Evolutionary conservation across 64 coral and sea anemone species (phyloP).

Genomic region (Cladopsammia gracilis): DNA sequence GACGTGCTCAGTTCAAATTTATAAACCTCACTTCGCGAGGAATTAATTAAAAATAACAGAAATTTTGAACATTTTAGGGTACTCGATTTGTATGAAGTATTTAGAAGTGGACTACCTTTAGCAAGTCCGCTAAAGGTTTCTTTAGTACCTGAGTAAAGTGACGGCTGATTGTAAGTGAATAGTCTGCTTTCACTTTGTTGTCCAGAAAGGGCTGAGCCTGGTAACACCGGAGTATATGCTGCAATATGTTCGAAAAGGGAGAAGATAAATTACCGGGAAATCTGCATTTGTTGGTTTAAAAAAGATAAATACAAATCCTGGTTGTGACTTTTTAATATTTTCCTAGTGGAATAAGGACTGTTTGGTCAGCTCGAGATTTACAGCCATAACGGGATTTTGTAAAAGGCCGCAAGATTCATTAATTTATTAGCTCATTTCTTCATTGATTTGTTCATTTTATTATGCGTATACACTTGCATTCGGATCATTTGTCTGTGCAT

Average conservation of each 20-base stretch:
- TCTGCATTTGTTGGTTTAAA: not conserved
- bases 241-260: not conserved
- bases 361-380: too few species aligned
- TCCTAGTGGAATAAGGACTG: too few species aligned
- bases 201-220: not conserved
- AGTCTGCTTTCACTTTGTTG: not conserved
- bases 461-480: not conserved
- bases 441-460: not conserved
- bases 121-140: not conserved
- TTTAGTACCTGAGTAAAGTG: conserved; percentile 18
- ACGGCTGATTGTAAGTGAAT: not conserved
- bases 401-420: not conserved
- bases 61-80: too few species aligned
- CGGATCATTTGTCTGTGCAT: too few species aligned
- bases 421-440: not conserved
- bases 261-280: not conserved
- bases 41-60: too few species aligned
- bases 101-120: not conserved
- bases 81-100: too few species aligned
- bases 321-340: too few species aligned
- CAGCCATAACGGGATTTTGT: too few species aligned
- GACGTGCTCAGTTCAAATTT: too few species aligned
- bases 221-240: conserved; percentile 18
- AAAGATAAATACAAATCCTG: too few species aligned
- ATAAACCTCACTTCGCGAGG: too few species aligned